Evolutionary conservation across 2,113 vertebrate species (phyloP).

Genomic region (Thunnus thynnus): DNA sequence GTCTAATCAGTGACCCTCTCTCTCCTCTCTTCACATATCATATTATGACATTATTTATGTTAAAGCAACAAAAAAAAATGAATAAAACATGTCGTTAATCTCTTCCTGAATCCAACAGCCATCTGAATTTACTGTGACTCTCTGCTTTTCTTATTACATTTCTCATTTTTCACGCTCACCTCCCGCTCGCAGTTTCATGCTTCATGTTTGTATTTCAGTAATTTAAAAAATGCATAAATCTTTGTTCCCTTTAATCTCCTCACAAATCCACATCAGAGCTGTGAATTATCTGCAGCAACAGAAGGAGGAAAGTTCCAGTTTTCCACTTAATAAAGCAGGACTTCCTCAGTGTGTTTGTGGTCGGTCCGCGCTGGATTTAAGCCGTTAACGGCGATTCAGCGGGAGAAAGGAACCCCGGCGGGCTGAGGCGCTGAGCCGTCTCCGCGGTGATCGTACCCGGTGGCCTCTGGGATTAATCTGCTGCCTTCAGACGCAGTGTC

Average conservation of each 20-base stretch:
- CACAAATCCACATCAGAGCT: conserved; percentile 54
- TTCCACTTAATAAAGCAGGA: not conserved
- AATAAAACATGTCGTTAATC: conserved; percentile 38
- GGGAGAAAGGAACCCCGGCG: conserved; percentile 31
- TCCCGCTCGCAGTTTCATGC: conserved; percentile 16
- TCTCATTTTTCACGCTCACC: not conserved
- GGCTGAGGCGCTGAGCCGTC: conserved; percentile 9
- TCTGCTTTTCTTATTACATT: not conserved
- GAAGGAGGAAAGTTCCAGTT: conserved; percentile 18
- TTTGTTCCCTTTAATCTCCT: conserved; percentile 66
- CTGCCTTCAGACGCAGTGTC: conserved; percentile 59
- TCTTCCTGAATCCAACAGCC: not conserved
- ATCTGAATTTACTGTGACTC: not conserved
- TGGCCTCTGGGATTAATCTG: conserved; percentile 66
- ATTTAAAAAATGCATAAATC: conserved; percentile 50
- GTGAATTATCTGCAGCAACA: conserved; percentile 50
- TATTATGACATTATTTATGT: not conserved
- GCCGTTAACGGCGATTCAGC: not conserved
- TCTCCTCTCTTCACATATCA: too few relatives aligned
- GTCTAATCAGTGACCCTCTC: too few relatives aligned
- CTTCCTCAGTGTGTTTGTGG: conserved; percentile 14
- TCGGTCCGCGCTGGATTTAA: conserved; percentile 37
- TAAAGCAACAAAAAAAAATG: not conserved
- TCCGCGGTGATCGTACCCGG: conserved; percentile 9
- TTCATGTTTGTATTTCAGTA: conserved; percentile 41